Percentiles rank a stretch among this genome's conserved stretches.
Evolutionary conservation across 2,113 vertebrate genomes (phyloP).

Genomic region (Apus apus): DNA sequence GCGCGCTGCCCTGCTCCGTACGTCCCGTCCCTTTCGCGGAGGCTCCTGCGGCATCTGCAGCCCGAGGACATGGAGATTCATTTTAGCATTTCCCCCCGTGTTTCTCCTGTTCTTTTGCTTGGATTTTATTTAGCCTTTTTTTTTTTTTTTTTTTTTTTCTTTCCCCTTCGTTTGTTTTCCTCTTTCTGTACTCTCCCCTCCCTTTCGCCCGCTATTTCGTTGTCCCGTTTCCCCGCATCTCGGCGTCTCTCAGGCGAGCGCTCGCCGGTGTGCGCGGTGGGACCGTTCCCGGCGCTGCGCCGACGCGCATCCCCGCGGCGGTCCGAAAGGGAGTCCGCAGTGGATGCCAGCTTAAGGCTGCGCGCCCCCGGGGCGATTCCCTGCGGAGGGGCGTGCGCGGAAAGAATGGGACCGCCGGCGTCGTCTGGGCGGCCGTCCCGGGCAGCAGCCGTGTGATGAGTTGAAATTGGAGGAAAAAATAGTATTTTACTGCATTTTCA

Average conservation of each 20-base stretch:
- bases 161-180: neutral
- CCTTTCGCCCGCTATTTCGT: neutral
- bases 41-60: neutral
- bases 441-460: neutral
- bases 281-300: neutral
- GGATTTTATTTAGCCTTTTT: neutral
- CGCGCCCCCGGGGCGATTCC: neutral
- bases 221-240: neutral
- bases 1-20: neutral
- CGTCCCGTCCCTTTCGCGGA: neutral
- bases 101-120: neutral
- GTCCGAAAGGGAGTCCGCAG: neutral
- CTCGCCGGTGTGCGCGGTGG: neutral
- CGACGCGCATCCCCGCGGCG: neutral
- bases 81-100: no score
- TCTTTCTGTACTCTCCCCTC: neutral
- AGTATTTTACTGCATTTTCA: neutral
- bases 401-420: neutral
- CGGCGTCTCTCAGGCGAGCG: neutral
- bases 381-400: fast-evolving
- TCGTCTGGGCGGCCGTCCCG: neutral
- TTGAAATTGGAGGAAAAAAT: neutral
- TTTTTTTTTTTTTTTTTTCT: neutral
- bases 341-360: neutral
- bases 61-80: neutral